phyloP scores from a whole-genome alignment of 2,113 vertebrate species.

The Brachypteracias leptosomus region DNA sequence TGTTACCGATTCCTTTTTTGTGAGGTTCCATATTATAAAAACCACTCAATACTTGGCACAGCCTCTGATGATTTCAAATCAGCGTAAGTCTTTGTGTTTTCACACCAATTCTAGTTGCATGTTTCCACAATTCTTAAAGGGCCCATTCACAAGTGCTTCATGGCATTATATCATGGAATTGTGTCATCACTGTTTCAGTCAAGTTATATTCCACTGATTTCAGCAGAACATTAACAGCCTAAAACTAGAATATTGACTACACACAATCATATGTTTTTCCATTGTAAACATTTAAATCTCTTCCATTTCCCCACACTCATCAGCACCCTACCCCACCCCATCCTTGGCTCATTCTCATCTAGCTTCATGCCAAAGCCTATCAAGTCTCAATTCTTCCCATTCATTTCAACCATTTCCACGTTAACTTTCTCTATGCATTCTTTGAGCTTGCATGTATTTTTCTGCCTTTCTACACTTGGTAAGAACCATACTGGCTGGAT shows the following conservation, averaged over 20 bases:
- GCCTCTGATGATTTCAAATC: background rate
- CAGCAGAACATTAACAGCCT: background rate
- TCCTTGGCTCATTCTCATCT: background rate
- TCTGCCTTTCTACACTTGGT: background rate
- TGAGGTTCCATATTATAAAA: background rate
- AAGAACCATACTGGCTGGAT: background rate
- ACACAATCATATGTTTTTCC: background rate
- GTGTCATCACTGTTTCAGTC: background rate
- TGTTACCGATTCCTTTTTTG: background rate
- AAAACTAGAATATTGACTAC: background rate
- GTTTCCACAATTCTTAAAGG: background rate
- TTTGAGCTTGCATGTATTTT: background rate
- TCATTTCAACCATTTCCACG: background rate
- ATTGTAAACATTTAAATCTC: background rate
- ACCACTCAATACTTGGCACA: background rate
- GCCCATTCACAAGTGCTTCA: background rate
- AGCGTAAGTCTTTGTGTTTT: background rate
- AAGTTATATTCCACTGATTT: background rate
- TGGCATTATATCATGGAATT: background rate
- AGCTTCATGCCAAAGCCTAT: background rate
- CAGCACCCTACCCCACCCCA: background rate
- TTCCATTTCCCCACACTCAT: background rate
- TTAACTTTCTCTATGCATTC: background rate
- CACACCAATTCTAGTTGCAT: background rate
- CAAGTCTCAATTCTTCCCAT: background rate